Evolutionary conservation across 2,888 invertebrate genomes (phyloP).

Genomic region (Patella pellucida): DNA sequence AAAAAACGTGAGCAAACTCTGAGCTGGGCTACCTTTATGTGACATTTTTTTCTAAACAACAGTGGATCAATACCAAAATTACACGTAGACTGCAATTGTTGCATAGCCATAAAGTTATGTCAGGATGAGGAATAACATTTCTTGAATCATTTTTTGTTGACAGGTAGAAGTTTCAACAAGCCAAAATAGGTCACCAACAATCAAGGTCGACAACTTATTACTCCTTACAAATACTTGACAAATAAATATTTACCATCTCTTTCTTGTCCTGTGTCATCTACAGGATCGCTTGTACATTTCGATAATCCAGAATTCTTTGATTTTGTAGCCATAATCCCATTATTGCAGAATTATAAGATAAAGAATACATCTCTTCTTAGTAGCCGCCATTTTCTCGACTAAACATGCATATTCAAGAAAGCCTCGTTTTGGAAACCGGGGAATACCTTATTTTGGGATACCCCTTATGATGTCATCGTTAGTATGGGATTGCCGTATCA

Average conservation of each 20-base stretch:
- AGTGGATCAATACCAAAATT: too few species aligned
- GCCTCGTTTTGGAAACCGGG: conserved; percentile 38
- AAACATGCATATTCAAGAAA: conserved; percentile 47
- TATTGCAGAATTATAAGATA: conserved; percentile 19
- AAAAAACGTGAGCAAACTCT: too few species aligned
- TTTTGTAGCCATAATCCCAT: conserved; percentile 23
- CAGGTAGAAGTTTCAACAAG: conserved; percentile 5
- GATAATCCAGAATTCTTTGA: conserved; percentile 23
- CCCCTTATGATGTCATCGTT: background rate
- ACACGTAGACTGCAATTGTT: too few species aligned
- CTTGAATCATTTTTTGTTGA: conserved; percentile 1
- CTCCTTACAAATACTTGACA: background rate
- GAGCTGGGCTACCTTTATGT: too few species aligned
- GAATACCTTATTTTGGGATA: conserved; percentile 19
- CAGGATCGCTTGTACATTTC: conserved; percentile 20
- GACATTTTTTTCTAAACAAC: too few species aligned
- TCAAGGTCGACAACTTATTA: background rate
- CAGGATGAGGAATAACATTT: too few species aligned
- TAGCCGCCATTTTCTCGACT: conserved; percentile 59
- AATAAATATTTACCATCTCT: conserved; percentile 17
- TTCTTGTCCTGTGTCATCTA: conserved; percentile 15
- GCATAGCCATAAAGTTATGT: too few species aligned
- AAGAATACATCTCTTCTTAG: conserved; percentile 38
- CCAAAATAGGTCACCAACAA: conserved; percentile 6
- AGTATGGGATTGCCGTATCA: too few species aligned